Base-by-base conservation (phyloP, 1,140 invertebrate genomes). In the Drosophila leontia region DNA sequence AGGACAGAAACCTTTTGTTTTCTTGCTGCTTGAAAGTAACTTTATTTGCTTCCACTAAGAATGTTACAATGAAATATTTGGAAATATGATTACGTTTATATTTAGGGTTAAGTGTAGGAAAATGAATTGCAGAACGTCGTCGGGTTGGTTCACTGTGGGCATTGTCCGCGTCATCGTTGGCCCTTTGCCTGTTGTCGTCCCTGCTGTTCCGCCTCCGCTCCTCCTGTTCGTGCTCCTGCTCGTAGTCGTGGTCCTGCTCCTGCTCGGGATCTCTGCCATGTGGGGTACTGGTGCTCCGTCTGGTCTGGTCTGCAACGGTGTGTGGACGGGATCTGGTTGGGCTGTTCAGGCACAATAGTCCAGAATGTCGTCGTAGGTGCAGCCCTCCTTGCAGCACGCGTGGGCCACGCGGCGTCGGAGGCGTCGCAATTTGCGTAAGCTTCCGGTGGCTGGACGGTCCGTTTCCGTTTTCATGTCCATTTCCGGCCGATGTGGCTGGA, bases 31-130 rank as follows among this genome's bases (percentile, higher is more conserved):
- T 75, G 68, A 58, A 55, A 90, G 77, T 84, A 88, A 88, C 85
- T 88, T 88, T 88, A 88, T 88, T 74, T 90, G 84, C 74, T 80
- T 88, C 74, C 84, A 81, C 82, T 79, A 79, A 64, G 60, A 90
- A 88, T 88, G 82, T 88, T 90, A 88, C 84, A 88, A 84, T 84
- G 78, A 88, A 88, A 90, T 76, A 80, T 88, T 88, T 76, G 50
- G 62, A 69, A 86, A 78, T 78, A 83, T 57, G 56, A 80, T 82
- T 83, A 82, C 48, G 53, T 74, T 84, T 78, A 84, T 70, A 56
- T 83, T 80, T 74, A 61, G 55, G 71, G 51, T 78, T 78, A 84
- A 72, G 61, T 86, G 78, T 82, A 75, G 50, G 39, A 79, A 79
- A 86, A 71, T 79, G 75, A 85, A 71, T 80, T 78, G 64, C 75